Evolutionary conservation across 2,113 vertebrate species (phyloP).

Genomic region (Dasyprocta punctata): DNA sequence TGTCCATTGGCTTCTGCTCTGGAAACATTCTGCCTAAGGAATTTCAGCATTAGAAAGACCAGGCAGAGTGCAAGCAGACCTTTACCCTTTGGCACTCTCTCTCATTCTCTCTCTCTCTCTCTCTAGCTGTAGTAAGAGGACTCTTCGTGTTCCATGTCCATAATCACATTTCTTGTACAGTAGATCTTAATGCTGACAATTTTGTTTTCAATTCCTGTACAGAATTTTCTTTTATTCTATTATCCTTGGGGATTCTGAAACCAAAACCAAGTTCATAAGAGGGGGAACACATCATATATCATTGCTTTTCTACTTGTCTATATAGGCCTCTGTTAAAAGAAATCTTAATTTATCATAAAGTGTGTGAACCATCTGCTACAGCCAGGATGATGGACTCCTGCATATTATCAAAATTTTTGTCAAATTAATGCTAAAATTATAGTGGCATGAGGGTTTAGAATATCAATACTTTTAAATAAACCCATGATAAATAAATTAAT

Average conservation of each 20-base stretch:
- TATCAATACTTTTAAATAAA: background rate
- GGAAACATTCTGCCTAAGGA: background rate
- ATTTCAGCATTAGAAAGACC: background rate
- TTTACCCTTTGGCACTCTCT: too few relatives aligned
- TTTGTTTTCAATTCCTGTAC: background rate
- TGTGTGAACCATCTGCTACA: background rate
- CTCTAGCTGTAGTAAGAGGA: background rate
- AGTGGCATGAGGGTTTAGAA: background rate
- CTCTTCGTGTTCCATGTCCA: accelerated
- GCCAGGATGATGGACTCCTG: background rate
- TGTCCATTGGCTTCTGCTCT: background rate
- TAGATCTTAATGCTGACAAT: background rate
- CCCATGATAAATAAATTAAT: background rate
- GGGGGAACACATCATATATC: background rate
- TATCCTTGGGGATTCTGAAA: accelerated
- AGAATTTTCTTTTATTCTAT: background rate
- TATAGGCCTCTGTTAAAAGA: background rate
- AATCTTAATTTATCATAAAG: background rate
- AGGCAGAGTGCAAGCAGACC: background rate
- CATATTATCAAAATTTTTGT: background rate
- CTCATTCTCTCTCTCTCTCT: background rate
- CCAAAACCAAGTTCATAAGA: background rate
- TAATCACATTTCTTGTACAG: background rate
- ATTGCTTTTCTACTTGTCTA: background rate
- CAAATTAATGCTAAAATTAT: background rate